Base-by-base conservation (phyloP, 2,113 vertebrate species). In the Paratilapia polleni region DNA sequence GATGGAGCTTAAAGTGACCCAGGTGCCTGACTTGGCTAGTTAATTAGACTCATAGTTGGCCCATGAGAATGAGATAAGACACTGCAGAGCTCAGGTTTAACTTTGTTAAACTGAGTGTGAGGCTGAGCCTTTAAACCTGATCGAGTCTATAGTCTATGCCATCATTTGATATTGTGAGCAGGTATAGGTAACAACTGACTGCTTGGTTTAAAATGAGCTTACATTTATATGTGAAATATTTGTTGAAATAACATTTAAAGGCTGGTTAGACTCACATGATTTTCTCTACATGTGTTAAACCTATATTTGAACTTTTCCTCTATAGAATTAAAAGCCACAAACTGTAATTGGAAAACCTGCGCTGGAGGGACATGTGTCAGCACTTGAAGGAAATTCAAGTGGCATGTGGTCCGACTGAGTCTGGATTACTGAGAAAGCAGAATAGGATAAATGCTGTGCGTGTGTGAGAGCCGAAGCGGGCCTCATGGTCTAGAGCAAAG, bases 381-480 rank as follows among this genome's bases (percentile, higher is more conserved):
- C 61, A 76, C 83, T 91, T 88, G 83, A 85, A 57, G 75, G 83
- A 74, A 77, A 84, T 78, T 87, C 79, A 80, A 86, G 41, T 84
- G 82, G 80, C 83, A 88, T 91, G 81, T 87, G 83, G 82, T 88
- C 28, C 14, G 57, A 76, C 79, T 34, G 68, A 73, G 68, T 34
- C 68, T 73, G 68, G 26, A 73, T 31, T 54, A 73, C 68, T 4
- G 59, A 87, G 80, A 89, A 81, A 87, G 83, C n/a, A 80, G 83
- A 87, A 85, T 70, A 81, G 88, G 85, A 92, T 90, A 87, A 89
- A 84, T 77, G 66, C 58, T 89, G 82, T 90, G 91, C 54, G 78
- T 89, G 89, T 81, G 85, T 57, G 47, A 36, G 81, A 84, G 83
- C 74, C 60, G 62, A 78, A 90, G 78, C 66, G 58, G 87, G 90